phyloP scores from a whole-genome alignment of 2,797 vertebrate genomes.

The Macropus fuliginosus region DNA sequence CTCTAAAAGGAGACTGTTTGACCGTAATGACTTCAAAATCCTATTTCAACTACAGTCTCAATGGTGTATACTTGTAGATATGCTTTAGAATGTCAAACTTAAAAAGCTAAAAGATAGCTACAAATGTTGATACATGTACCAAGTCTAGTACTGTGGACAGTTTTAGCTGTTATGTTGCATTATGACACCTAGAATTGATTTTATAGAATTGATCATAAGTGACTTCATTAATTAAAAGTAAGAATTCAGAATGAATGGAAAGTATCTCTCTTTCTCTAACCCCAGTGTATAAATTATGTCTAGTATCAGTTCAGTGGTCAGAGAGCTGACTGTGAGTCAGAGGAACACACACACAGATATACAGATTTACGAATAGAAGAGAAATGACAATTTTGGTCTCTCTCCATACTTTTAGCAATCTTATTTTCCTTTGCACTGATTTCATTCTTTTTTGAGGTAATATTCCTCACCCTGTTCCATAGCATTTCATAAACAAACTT shows the following conservation, averaged over 20 bases:
- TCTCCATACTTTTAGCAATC: neutral
- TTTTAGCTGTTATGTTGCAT: neutral
- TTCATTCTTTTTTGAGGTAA: neutral
- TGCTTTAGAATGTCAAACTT: neutral
- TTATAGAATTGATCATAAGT: neutral
- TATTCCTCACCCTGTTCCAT: neutral
- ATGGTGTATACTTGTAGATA: neutral
- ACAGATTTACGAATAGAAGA: neutral
- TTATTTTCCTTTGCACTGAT: neutral
- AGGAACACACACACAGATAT: neutral
- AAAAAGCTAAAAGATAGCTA: neutral
- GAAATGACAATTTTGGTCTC: neutral
- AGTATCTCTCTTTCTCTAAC: neutral
- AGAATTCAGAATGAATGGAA: neutral
- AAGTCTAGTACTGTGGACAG: neutral
- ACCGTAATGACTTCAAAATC: neutral
- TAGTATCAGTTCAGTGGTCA: neutral
- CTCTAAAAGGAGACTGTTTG: neutral
- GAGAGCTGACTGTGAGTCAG: neutral
- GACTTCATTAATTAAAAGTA: neutral
- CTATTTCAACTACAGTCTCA: neutral
- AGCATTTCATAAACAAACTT: neutral
- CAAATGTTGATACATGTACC: neutral
- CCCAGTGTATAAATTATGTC: neutral
- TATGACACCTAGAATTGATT: neutral